A percentile compares a stretch with the other conserved stretches of the same genome.
Conservation (phyloP, 1,140 invertebrate genomes). For the Nilaparvata lugens region DNA sequence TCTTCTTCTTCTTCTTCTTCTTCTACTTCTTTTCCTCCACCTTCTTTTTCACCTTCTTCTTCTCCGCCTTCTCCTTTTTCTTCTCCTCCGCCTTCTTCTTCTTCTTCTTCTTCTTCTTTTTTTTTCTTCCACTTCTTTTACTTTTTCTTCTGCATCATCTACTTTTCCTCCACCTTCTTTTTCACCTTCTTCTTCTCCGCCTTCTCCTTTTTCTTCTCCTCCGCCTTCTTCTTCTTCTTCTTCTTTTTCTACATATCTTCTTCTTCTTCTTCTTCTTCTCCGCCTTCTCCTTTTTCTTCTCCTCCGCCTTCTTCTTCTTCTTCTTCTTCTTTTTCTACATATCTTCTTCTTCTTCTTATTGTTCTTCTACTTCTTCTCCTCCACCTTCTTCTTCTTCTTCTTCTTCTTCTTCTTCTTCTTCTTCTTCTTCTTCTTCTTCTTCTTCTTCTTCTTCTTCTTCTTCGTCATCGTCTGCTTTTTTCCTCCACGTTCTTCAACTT, state of each 20-base stretch:
- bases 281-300: constrained; percentile 2
- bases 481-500: no score
- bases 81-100: no score
- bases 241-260: no score
- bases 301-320: constrained; percentile 16
- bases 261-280: no score
- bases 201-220: no score
- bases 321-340: constrained; percentile 15
- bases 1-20: constrained; percentile 4
- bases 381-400: background rate
- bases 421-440: constrained; percentile 15
- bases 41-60: constrained; percentile 9
- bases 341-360: constrained; percentile 18
- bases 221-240: no score
- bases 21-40: constrained; percentile 15
- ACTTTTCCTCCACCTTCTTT: no score
- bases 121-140: no score
- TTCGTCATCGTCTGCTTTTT: no score
- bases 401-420: constrained; percentile 14
- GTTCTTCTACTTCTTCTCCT: constrained; percentile 13
- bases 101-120: no score
- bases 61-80: background rate
- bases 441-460: background rate
- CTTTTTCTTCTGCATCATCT: no score
- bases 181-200: no score